Evolutionary conservation across 1,140 invertebrate species (phyloP).

Genomic region (Oryctes rhinoceros): DNA sequence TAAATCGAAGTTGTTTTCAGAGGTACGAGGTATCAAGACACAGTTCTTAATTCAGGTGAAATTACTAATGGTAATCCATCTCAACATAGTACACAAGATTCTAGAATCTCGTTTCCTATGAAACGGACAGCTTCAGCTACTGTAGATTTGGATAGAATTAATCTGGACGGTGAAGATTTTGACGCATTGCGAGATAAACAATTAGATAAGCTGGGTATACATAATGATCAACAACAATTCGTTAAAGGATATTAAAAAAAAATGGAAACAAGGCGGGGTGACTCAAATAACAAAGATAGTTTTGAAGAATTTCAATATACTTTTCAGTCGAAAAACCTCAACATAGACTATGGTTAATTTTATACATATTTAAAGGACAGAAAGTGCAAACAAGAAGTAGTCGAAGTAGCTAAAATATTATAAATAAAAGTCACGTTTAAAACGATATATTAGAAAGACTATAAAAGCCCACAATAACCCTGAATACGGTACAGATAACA

Average conservation of each 20-base stretch:
- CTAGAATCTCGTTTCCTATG: background rate
- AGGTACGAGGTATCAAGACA: background rate
- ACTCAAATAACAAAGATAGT: background rate
- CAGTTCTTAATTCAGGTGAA: background rate
- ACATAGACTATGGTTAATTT: conserved; percentile 18
- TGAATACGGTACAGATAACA: background rate
- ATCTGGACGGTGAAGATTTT: background rate
- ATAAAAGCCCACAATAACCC: background rate
- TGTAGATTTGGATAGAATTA: conserved; percentile 6
- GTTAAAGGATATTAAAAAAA: conserved; percentile 24
- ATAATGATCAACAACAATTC: background rate
- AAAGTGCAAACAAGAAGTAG: conserved; percentile 37
- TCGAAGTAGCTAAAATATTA: conserved; percentile 17
- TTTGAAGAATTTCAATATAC: background rate
- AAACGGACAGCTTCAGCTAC: background rate
- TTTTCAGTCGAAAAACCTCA: background rate
- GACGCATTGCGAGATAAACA: background rate
- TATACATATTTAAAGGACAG: conserved; percentile 4
- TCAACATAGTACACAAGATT: background rate
- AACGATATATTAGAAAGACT: background rate
- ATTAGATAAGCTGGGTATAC: background rate
- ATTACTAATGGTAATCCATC: background rate
- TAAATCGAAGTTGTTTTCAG: background rate
- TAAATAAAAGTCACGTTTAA: background rate
- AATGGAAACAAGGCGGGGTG: background rate